Percentiles rank a stretch among this genome's conserved stretches.
These are phyloP conservation scores for Megamerina dolium DNA, from an alignment of 2,888 invertebrate genomes.

Conservation along the genomic window DNA sequence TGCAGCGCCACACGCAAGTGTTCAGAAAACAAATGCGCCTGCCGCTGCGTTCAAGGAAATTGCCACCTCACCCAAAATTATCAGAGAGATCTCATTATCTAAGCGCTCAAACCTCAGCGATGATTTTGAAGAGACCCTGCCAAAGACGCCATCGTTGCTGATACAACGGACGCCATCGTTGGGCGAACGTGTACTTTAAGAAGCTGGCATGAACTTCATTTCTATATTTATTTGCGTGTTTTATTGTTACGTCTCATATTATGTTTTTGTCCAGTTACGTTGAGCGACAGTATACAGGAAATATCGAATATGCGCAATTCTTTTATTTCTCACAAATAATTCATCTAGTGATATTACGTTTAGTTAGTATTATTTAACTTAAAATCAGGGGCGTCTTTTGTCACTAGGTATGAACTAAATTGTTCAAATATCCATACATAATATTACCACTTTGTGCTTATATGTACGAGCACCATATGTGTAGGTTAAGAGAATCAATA, in stretches of 20 bases:
- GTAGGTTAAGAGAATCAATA: no score
- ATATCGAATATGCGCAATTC: no score
- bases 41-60: slow-evolving; percentile 5
- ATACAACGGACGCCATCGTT: slow-evolving; percentile 46
- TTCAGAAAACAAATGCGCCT: slow-evolving; percentile 12
- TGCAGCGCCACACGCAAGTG: slow-evolving; percentile 55
- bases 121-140: slow-evolving; percentile 29
- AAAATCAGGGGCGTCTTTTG: slow-evolving; percentile 4
- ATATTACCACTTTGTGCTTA: no score
- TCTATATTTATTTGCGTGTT: background rate
- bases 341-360: slow-evolving; percentile 42
- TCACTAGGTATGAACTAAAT: no score
- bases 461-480: no score
- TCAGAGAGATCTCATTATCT: slow-evolving; percentile 10
- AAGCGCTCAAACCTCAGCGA: background rate
- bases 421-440: no score
- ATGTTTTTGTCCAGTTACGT: background rate
- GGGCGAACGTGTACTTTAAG: slow-evolving; percentile 48
- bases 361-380: slow-evolving; percentile 25
- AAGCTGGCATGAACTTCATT: background rate
- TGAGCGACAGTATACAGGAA: no score
- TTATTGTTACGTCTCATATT: background rate
- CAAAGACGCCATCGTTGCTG: slow-evolving; percentile 44
- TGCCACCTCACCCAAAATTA: slow-evolving; percentile 5
- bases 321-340: no score